phyloP scores from a whole-genome alignment of 2,888 invertebrate species.

The Imbricaverruca yamaguchii region DNA sequence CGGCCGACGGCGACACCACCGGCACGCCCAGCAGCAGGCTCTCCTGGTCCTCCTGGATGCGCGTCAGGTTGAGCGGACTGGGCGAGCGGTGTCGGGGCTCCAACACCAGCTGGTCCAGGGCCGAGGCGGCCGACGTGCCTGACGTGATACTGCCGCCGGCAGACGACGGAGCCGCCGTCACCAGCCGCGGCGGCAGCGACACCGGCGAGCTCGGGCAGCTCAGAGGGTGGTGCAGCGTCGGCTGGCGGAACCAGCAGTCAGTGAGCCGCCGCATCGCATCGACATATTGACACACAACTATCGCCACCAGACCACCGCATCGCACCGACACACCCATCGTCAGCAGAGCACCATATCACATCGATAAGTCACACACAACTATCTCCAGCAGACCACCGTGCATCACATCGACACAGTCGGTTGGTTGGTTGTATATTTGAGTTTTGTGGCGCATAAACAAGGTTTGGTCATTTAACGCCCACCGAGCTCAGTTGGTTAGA shows the following conservation, averaged over 20 bases:
- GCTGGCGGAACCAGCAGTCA: neutral
- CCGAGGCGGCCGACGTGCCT: neutral
- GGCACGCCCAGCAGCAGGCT: constrained; percentile 1
- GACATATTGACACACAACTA: no score
- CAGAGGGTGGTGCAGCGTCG: neutral
- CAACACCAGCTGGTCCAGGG: neutral
- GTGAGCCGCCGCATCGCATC: no score
- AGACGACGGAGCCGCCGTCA: neutral
- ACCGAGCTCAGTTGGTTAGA: no score
- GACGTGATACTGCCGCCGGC: constrained; percentile 18
- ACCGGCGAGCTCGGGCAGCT: constrained; percentile 10
- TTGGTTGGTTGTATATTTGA: no score
- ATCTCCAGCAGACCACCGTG: no score
- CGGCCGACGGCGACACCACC: constrained; percentile 6
- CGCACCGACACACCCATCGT: no score
- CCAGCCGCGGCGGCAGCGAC: constrained; percentile 8
- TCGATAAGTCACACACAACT: no score
- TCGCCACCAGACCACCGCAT: no score
- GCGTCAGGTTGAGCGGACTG: constrained; percentile 3
- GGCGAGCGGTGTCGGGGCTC: neutral
- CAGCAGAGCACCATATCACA: no score
- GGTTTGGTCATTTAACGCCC: no score
- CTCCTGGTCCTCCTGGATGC: constrained; percentile 17
- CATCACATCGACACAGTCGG: no score
- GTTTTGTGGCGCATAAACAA: no score